Conservation (phyloP, 35 echinoderm and acorn worm species). For the Apostichopus japonicus region DNA sequence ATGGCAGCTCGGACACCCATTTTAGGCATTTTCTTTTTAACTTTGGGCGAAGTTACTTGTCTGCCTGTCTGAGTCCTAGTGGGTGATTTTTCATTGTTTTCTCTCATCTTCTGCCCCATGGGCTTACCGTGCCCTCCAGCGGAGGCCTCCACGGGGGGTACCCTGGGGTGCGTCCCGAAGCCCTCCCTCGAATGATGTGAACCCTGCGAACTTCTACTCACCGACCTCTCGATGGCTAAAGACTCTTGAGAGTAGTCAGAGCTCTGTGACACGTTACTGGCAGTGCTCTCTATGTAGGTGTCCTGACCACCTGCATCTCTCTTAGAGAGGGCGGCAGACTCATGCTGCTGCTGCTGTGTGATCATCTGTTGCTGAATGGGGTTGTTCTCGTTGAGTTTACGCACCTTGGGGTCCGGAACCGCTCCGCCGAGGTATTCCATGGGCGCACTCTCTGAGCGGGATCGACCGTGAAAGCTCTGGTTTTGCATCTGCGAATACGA, state of each 20-base stretch:
- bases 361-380: conserved; percentile 59
- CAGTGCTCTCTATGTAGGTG: conserved; percentile 50
- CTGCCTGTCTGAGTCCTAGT: conserved; percentile 49
- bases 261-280: conserved; percentile 65
- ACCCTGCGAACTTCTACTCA: conserved; percentile 72
- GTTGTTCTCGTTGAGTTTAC: conserved; percentile 55
- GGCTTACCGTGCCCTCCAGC: neutral
- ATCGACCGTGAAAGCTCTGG: conserved; percentile 51
- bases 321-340: neutral
- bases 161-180: conserved; percentile 49
- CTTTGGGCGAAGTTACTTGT: conserved; percentile 75
- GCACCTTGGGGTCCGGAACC: conserved; percentile 49
- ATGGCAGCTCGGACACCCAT: conserved; percentile 81
- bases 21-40: conserved; percentile 84
- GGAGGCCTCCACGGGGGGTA: conserved; percentile 20
- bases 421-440: conserved; percentile 43
- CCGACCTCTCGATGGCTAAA: conserved; percentile 42
- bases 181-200: conserved; percentile 79
- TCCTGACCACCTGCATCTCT: conserved; percentile 27
- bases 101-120: conserved; percentile 6
- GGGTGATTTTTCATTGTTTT: conserved; percentile 39
- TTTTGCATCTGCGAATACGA: conserved; percentile 37
- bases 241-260: conserved; percentile 70
- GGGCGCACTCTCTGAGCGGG: conserved; percentile 50
- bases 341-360: neutral